Percentiles rank a stretch among this genome's conserved stretches.
These are phyloP conservation scores for Drosophila lutescens DNA, from an alignment of 2,888 invertebrate genomes.

Conservation along the genomic window DNA sequence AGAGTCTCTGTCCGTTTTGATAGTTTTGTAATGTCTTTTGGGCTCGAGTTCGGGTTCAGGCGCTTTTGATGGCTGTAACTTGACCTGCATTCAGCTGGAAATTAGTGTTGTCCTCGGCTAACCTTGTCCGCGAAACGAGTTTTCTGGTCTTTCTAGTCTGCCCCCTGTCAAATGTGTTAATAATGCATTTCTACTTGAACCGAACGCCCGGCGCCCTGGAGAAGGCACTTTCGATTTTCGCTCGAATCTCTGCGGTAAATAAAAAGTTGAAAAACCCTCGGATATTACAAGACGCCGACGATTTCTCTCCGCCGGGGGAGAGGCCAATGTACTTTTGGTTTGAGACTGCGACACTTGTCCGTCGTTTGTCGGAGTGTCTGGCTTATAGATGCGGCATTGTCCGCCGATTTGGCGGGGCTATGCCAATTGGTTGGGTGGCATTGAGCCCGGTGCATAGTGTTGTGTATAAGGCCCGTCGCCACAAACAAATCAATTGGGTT, in stretches of 20 bases:
- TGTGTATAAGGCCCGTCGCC: constrained; percentile 5
- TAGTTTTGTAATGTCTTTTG: constrained; percentile 40
- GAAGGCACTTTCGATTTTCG: constrained; percentile 75
- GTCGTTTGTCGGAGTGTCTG: constrained; percentile 1
- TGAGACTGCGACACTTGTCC: constrained; percentile 26
- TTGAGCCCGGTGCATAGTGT: constrained; percentile 37
- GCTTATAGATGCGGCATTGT: constrained; percentile 20
- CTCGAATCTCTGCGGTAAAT: constrained; percentile 48
- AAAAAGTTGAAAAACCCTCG: constrained; percentile 29
- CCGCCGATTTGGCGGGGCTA: constrained; percentile 12
- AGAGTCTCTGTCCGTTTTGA: constrained; percentile 13
- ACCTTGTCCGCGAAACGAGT: constrained; percentile 57
- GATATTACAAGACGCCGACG: constrained; percentile 54
- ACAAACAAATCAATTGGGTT: constrained; percentile 49
- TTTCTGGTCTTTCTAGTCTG: constrained; percentile 12
- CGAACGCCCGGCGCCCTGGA: constrained; percentile 2
- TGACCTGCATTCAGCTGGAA: constrained; percentile 52
- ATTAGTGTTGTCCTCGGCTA: constrained; percentile 47
- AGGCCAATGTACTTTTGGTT: constrained; percentile 66
- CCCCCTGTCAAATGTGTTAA: constrained; percentile 19
- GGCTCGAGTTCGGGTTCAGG: constrained; percentile 22
- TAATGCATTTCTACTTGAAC: constrained; percentile 51
- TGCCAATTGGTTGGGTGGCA: constrained; percentile 41
- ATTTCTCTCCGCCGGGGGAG: constrained; percentile 61
- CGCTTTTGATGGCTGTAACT: constrained; percentile 47